phyloP scores from a whole-genome alignment of 2,113 vertebrate genomes.

The Bombycilla garrulus region DNA sequence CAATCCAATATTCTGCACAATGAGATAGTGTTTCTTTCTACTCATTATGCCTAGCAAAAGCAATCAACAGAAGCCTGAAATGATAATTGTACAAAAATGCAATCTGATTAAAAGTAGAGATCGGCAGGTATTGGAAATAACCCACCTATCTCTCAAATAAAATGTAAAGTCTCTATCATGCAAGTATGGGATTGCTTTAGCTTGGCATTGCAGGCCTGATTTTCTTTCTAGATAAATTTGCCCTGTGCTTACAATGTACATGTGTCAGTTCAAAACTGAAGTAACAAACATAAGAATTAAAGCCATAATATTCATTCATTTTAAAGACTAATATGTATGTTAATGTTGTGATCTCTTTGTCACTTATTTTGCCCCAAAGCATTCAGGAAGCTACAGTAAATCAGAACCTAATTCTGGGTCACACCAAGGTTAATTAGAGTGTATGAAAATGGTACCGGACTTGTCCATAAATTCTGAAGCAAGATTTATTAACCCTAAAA shows the following conservation, averaged over 20 bases:
- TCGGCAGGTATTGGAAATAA: constrained; percentile 55
- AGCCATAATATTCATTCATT: not conserved
- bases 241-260: not conserved
- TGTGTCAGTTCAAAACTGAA: not conserved
- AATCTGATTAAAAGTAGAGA: constrained; percentile 69
- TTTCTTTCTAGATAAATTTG: not conserved
- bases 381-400: not conserved
- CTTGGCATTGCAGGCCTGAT: not conserved
- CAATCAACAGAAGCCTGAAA: constrained; percentile 68
- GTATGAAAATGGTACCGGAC: not conserved
- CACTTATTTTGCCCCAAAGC: not conserved
- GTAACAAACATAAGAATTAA: not conserved
- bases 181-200: not conserved
- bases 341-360: not conserved
- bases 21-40: constrained; percentile 68
- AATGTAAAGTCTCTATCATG: not conserved
- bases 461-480: not conserved
- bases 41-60: constrained; percentile 58
- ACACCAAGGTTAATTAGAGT: not conserved
- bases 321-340: not conserved
- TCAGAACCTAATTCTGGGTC: not conserved
- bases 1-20: constrained; percentile 67
- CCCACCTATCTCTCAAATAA: constrained; percentile 28
- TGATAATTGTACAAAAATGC: constrained; percentile 66
- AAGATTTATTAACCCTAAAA: not conserved